These are phyloP conservation scores for Euphysa ruthae DNA, from an alignment of 30 jellyfish, hydroid and myxozoan species.

Conservation along the genomic window DNA sequence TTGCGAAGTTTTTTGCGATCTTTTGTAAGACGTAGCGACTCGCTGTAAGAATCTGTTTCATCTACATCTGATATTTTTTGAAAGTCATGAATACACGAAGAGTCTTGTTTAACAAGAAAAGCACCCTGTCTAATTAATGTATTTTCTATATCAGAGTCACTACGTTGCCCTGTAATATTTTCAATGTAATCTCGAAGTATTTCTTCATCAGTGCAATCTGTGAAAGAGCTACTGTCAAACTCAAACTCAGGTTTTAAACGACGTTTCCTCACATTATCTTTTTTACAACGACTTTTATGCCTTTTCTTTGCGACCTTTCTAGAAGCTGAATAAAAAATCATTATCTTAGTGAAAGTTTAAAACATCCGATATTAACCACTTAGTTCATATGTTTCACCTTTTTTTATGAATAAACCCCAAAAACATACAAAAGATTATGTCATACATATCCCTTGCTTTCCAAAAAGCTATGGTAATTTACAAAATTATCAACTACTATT, in stretches of 20 bases:
- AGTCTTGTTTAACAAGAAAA: slow-evolving; percentile 23
- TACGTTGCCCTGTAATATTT: slow-evolving; percentile 44
- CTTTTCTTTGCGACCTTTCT: slow-evolving; percentile 19
- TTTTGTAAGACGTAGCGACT: slow-evolving; percentile 14
- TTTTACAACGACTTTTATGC: slow-evolving; percentile 8
- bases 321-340: slow-evolving; percentile 1
- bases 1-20: slow-evolving; percentile 13
- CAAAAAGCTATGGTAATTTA: no score
- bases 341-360: no score
- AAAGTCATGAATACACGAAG: slow-evolving; percentile 25
- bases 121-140: slow-evolving; percentile 46
- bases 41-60: slow-evolving; percentile 90
- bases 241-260: slow-evolving; percentile 21
- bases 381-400: no score
- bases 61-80: slow-evolving; percentile 57
- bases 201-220: slow-evolving; percentile 78
- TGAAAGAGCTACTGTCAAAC: slow-evolving; percentile 45
- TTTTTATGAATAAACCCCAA: no score
- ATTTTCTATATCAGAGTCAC: slow-evolving; percentile 81
- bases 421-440: no score
- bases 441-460: no score
- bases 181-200: slow-evolving; percentile 68
- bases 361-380: no score
- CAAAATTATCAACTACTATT: no score
- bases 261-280: slow-evolving; percentile 20